Evolutionary conservation across 2,888 invertebrate species (phyloP), one percentile per base, ranked within the genome.

Genomic region (Blera fallax): DNA sequence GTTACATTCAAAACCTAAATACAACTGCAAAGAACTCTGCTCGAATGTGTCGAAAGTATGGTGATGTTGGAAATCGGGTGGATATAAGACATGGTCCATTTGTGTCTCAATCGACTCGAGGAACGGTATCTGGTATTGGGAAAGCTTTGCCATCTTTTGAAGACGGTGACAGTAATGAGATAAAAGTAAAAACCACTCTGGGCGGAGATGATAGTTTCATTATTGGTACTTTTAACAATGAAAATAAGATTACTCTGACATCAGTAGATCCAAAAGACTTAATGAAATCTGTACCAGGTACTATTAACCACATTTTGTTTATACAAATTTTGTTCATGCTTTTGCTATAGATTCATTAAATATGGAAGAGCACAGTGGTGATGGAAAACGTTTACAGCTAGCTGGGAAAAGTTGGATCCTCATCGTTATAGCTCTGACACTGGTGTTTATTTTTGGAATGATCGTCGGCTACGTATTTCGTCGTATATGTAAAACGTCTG

Each of bases 1-100:
- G 72, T 88, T 89, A 87, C 87, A 89, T 91, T 54, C 91, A 91
- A 85, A 90, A 88, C 67, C 87, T 91, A 52, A 92, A 90, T 87
- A 91, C 89, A 84, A 92, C 90, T 34, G 91, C 89, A 88, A 92
- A 90, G 87, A 89, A 88, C 3, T 90, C 90, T 3, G 89, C 90
- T 1, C 87, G 87, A 4, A 74, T 91, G 1, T 92, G 92, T 54
- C 91, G 91, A 1, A 91, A 91, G 85, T 88, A 87, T 34, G 81
- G 76, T 3, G 81, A 88, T 76, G 69, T 52, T 29, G 87, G 87
- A 8, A 88, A 88, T 80, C 64, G 81, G 8, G 85, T 87, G 2
- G 82, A 87, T 43, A 50, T 69, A n/a, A 34, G 64, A 21, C 84
- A 87, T 21, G 58, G 85, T 8, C 80, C 87, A 58, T 72, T 79